Evolutionary conservation across 2,113 vertebrate species (phyloP), one percentile per base, ranked within the genome.

Genomic region (Tyrannus savana): DNA sequence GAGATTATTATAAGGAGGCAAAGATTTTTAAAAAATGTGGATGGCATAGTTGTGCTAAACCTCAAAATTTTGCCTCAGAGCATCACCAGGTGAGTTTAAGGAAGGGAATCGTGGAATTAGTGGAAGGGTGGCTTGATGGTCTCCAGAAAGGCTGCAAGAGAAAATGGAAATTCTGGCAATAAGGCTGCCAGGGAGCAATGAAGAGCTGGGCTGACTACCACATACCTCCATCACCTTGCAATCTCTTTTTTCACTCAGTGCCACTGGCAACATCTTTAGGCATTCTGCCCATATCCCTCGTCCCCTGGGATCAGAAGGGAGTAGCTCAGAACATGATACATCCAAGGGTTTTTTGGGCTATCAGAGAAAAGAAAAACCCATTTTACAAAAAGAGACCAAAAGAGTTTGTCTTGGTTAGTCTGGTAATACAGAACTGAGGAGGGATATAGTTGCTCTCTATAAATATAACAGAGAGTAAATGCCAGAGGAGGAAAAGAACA

Each of bases 391-490:
- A 41, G 27, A 50, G 11, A 52, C 35, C 9, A 10, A 44, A 87
- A 64, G 62, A 82, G 4, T n/a, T 79, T 37, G 24, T 25, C 42
- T 78, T 56, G 41, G 47, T 91, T 64, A 15, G 35, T 28, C 46
- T 41, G 37, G 58, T 10, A 79, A 91, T 91, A 49, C 12, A 73
- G 25, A 62, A 39, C 50, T 77, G 28, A 81, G 68, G 7, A 39
- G 50, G 31, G 56, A 28, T 50, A 6, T 31, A 87, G 82, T 19
- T 56, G 56, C 12, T 63, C 9, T 47, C 52, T 42, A 52, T 71
- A 91, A 93, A 87, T 84, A 22, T 7, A 59, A 39, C 52, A 71
- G n/a, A 53, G 19, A 46, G 8, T 13, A 91, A 94, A 94, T 25
- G 52, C 17, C 67, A 89, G 35, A 56, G 53, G 56, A 82, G 62